Evolutionary conservation across 2,113 vertebrate species (phyloP).

Genomic region (Eurystomus gularis): DNA sequence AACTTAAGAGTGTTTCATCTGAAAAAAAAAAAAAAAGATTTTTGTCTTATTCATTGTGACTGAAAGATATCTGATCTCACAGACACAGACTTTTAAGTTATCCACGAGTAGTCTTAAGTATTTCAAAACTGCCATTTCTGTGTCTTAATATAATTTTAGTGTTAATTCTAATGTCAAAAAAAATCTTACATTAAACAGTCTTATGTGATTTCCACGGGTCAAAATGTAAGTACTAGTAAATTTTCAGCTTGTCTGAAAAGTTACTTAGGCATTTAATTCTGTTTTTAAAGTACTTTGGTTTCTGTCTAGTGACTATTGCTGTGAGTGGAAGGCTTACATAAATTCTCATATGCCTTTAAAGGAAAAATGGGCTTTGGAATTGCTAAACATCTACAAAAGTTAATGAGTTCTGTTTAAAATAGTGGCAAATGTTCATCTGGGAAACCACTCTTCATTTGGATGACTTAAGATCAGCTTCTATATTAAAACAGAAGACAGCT

Average conservation of each 20-base stretch:
- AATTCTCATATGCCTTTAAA: background rate
- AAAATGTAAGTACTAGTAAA: background rate
- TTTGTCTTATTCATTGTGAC: background rate
- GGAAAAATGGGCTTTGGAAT: background rate
- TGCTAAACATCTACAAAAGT: background rate
- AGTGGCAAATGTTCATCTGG: background rate
- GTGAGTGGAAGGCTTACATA: background rate
- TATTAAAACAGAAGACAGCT: background rate
- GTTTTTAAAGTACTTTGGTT: background rate
- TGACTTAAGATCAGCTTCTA: background rate
- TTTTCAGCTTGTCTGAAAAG: background rate
- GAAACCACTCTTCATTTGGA: background rate
- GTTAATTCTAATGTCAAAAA: background rate
- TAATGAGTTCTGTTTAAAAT: constrained; percentile 4
- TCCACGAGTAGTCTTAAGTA: background rate
- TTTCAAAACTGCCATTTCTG: background rate
- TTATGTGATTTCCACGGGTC: background rate
- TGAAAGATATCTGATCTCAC: background rate
- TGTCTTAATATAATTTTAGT: background rate
- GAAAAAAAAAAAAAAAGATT: background rate
- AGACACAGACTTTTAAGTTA: background rate
- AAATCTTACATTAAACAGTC: background rate
- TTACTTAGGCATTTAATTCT: background rate
- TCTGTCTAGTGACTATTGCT: background rate
- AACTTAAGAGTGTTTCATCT: background rate